Conservation (phyloP, 2,113 vertebrate species). For the Blennius ocellaris region DNA sequence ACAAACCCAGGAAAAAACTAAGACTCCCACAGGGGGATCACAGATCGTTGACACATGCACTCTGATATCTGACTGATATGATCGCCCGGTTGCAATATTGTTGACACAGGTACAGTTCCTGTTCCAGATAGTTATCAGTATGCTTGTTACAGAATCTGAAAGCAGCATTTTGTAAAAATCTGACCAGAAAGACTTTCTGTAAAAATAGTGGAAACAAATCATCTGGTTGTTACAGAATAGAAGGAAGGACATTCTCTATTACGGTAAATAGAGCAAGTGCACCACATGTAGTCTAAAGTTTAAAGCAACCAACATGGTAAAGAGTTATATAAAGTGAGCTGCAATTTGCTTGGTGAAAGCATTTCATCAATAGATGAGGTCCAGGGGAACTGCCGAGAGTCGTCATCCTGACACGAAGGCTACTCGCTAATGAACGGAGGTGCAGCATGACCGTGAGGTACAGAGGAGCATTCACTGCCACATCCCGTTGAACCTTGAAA, state of each 20-base stretch:
- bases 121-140: too few species aligned
- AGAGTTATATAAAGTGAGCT: constrained; percentile 12
- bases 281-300: neutral
- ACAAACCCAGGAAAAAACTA: constrained; percentile 17
- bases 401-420: constrained; percentile 26
- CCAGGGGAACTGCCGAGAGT: constrained; percentile 34
- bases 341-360: constrained; percentile 35
- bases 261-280: neutral
- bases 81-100: constrained; percentile 50
- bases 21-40: constrained; percentile 58
- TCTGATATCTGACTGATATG: constrained; percentile 66
- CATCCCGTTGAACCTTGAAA: constrained; percentile 56
- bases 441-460: constrained; percentile 14
- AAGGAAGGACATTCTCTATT: neutral
- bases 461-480: constrained; percentile 24
- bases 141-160: neutral
- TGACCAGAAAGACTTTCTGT: neutral
- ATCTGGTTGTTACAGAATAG: neutral
- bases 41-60: constrained; percentile 63
- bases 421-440: constrained; percentile 38
- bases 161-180: constrained; percentile 1
- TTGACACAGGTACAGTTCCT: constrained; percentile 54
- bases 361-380: constrained; percentile 14
- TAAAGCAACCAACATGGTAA: constrained; percentile 10
- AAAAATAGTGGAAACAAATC: neutral